A percentile compares a stretch with the other conserved stretches of the same genome.
These are phyloP conservation scores for Ochropleura plecta DNA, from an alignment of 2,888 invertebrate genomes.

Conservation along the genomic window DNA sequence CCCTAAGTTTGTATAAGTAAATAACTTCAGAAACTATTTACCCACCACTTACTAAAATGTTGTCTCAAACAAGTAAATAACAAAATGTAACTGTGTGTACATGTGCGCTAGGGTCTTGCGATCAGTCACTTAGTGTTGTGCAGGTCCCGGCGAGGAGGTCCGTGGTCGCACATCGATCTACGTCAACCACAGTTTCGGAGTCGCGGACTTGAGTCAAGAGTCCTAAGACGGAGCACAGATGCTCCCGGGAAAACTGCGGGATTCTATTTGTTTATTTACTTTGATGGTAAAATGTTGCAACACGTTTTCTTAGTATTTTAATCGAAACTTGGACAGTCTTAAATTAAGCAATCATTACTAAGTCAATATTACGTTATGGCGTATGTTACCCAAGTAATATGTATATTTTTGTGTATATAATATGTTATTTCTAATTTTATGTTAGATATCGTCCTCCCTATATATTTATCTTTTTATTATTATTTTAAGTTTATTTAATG, in stretches of 20 bases:
- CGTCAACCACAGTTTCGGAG: slow-evolving; percentile 77
- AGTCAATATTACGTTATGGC: neutral
- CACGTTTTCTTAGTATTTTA: neutral
- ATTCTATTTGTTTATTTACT: slow-evolving; percentile 41
- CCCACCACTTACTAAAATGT: neutral
- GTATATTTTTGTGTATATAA: neutral
- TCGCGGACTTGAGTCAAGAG: slow-evolving; percentile 60
- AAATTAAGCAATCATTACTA: neutral
- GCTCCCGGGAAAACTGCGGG: slow-evolving; percentile 45
- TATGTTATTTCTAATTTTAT: neutral
- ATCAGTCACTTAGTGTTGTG: slow-evolving; percentile 81
- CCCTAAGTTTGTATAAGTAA: neutral
- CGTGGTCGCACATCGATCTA: slow-evolving; percentile 82
- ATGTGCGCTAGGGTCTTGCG: slow-evolving; percentile 60
- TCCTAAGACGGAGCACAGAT: slow-evolving; percentile 65
- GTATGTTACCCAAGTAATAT: neutral
- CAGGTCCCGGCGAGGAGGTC: slow-evolving; percentile 55
- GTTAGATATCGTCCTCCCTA: neutral
- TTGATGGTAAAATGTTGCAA: neutral
- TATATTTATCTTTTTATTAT: neutral
- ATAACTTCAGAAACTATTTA: neutral
- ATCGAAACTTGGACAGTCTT: neutral
- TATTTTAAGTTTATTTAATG: neutral
- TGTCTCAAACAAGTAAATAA: slow-evolving; percentile 34
- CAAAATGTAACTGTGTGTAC: slow-evolving; percentile 51